phyloP scores from a whole-genome alignment of 2,797 vertebrate species.

The Sylvia borin region DNA sequence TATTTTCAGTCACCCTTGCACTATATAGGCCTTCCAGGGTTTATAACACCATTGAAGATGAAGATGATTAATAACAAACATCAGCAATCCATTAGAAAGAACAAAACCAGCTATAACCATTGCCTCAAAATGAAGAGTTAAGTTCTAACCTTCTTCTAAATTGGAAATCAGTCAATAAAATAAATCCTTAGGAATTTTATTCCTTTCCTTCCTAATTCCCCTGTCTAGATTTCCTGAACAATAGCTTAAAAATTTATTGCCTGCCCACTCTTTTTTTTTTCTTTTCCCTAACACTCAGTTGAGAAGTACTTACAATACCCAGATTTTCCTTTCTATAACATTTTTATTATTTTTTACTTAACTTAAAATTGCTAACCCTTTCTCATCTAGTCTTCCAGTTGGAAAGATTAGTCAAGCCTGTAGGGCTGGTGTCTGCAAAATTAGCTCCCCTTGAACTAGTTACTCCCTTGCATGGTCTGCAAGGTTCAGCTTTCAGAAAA shows the following conservation, averaged over 20 bases:
- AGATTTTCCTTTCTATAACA: not conserved
- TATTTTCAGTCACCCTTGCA: not conserved
- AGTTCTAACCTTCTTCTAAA: not conserved
- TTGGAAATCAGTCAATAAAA: slow-evolving; percentile 16
- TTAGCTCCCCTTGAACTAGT: not conserved
- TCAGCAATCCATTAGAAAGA: not conserved
- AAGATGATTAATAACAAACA: not conserved
- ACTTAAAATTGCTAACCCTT: not conserved
- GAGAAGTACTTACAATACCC: not conserved
- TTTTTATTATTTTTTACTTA: not conserved
- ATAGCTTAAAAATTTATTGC: slow-evolving; percentile 22
- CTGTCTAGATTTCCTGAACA: not conserved
- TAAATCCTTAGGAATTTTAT: not conserved
- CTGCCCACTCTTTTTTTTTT: not conserved
- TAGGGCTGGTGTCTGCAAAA: not conserved
- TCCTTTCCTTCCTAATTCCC: not conserved
- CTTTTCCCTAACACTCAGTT: not conserved
- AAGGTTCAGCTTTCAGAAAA: not conserved
- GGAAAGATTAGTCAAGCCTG: not conserved
- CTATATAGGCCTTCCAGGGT: not conserved
- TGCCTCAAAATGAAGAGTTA: not conserved
- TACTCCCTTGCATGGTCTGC: not conserved
- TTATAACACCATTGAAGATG: not conserved
- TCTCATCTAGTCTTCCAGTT: not conserved
- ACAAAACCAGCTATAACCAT: not conserved